Conservation (phyloP, 2,113 vertebrate species). For the Hippopotamus amphibius region DNA sequence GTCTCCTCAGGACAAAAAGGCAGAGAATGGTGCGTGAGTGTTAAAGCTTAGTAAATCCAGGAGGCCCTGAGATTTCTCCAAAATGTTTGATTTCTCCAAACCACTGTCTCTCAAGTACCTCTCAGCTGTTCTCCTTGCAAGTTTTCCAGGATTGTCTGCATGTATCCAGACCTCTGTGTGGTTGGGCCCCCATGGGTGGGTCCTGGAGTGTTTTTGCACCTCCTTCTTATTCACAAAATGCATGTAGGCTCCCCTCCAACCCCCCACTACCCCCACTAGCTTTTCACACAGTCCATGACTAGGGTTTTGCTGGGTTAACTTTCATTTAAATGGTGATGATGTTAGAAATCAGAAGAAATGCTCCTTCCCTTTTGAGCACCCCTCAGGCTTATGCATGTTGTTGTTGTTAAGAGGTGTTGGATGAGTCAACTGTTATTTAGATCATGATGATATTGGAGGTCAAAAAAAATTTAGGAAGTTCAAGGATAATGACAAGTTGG, state of each 20-base stretch:
- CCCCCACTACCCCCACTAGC: rapidly evolving
- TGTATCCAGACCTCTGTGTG: not conserved
- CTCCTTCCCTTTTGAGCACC: not conserved
- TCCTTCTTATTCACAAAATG: not conserved
- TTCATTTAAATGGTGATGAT: not conserved
- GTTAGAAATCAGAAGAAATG: not conserved
- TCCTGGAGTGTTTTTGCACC: not conserved
- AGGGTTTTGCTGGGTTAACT: not conserved
- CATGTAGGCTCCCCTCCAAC: rapidly evolving
- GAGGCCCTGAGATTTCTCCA: too few relatives aligned
- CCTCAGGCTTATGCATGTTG: not conserved
- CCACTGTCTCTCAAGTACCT: not conserved
- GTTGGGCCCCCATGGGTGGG: not conserved
- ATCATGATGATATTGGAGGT: not conserved
- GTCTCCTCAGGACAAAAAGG: not conserved
- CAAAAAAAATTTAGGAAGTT: not conserved
- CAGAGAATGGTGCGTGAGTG: not conserved
- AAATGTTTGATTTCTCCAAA: not conserved
- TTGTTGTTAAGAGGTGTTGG: not conserved
- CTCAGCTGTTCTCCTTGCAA: not conserved
- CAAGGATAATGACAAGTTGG: not conserved
- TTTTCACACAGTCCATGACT: not conserved
- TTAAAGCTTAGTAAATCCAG: not conserved
- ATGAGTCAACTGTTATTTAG: not conserved
- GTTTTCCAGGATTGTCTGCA: not conserved